phyloP scores from a whole-genome alignment of 2,888 invertebrate genomes.

The Melangyna quadrimaculata region DNA sequence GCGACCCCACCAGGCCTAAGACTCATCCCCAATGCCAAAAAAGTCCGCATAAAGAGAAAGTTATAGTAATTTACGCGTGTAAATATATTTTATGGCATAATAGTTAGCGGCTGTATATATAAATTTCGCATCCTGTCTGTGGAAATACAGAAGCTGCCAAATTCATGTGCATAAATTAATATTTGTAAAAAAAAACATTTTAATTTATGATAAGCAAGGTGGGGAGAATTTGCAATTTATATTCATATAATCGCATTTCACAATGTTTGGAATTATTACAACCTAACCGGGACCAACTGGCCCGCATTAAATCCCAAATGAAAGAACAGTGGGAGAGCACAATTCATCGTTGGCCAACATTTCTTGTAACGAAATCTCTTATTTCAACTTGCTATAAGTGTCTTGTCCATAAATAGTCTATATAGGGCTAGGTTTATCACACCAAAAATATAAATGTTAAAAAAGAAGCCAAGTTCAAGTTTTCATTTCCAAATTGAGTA shows the following conservation, averaged over 20 bases:
- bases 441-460: too few species aligned
- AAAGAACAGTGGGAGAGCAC: background rate
- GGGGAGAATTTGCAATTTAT: background rate
- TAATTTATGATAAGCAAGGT: constrained; percentile 45
- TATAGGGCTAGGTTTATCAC: too few species aligned
- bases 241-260: constrained; percentile 22
- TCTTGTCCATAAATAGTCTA: too few species aligned
- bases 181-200: background rate
- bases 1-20: background rate
- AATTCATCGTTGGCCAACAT: too few species aligned
- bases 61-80: constrained; percentile 42
- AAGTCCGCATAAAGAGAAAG: constrained; percentile 44
- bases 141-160: background rate
- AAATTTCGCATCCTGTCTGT: background rate
- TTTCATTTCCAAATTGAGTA: too few species aligned
- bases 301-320: constrained; percentile 1
- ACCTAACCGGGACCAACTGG: constrained; percentile 42
- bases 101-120: background rate
- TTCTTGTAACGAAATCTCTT: too few species aligned
- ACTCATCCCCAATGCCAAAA: background rate
- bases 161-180: constrained; percentile 43
- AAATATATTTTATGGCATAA: constrained; percentile 25
- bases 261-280: background rate
- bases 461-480: too few species aligned
- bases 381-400: too few species aligned